Conservation (phyloP, 2,888 invertebrate genomes). For the Camponotus fellah region DNA sequence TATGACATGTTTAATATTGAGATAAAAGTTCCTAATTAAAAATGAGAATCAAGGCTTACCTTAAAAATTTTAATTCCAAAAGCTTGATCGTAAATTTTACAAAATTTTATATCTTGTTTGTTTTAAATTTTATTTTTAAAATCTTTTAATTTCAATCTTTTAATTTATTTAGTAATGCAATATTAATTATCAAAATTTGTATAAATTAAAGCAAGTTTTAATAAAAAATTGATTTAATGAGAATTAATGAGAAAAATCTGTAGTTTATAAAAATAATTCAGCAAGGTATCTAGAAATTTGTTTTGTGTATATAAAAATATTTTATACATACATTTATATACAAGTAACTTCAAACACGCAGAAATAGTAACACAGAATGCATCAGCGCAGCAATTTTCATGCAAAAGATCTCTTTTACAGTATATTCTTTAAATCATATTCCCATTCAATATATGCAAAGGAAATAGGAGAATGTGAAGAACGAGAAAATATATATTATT, state of each 20-base stretch:
- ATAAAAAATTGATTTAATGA: background rate
- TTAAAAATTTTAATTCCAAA: background rate
- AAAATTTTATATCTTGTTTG: background rate
- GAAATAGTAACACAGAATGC: background rate
- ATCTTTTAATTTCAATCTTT: background rate
- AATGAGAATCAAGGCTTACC: background rate
- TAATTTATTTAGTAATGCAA: background rate
- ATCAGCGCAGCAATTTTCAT: background rate
- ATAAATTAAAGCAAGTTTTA: background rate
- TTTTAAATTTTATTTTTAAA: background rate
- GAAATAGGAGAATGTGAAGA: slow-evolving; percentile 2
- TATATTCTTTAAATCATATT: slow-evolving; percentile 36
- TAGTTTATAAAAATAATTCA: background rate
- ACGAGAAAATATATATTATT: background rate
- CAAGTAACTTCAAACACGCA: background rate
- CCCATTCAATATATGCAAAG: slow-evolving; percentile 18
- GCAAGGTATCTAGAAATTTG: background rate
- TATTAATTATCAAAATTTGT: background rate
- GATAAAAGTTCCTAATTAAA: slow-evolving; percentile 1
- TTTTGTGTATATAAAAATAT: slow-evolving; percentile 1
- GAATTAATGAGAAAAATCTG: background rate
- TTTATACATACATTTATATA: background rate
- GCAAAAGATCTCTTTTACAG: slow-evolving; percentile 33
- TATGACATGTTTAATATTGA: background rate
- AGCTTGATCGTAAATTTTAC: background rate